Conservation (phyloP, 2,888 invertebrate species). For the Ashinkailepas kermadecensis region DNA sequence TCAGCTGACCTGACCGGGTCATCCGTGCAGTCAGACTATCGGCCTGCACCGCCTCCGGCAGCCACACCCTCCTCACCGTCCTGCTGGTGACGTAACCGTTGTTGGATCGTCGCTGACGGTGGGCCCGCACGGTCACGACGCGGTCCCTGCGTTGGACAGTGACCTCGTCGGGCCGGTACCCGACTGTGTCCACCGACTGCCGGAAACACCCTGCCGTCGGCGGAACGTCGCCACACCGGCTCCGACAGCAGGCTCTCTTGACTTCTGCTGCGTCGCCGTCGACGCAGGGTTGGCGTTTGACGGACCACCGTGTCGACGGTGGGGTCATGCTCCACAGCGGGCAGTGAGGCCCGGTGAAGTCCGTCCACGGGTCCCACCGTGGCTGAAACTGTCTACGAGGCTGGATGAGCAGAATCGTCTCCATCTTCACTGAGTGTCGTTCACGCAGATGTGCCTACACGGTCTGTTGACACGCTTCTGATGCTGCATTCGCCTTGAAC, state of each 20-base stretch:
- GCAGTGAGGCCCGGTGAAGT: not conserved
- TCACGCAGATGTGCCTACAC: too few relatives aligned
- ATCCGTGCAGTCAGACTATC: not conserved
- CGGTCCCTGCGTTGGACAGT: not conserved
- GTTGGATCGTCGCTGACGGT: not conserved
- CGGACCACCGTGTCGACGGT: not conserved
- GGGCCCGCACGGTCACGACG: not conserved
- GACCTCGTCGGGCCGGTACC: not conserved
- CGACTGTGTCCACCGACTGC: not conserved
- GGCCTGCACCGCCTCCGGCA: not conserved
- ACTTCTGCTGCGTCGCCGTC: not conserved
- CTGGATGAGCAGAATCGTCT: not conserved
- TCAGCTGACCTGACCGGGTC: not conserved
- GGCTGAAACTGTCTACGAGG: not conserved
- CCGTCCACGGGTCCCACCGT: not conserved
- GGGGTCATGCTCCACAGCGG: not conserved
- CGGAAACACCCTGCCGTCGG: not conserved
- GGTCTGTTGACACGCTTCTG: too few relatives aligned
- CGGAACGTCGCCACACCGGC: not conserved
- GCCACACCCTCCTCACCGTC: not conserved
- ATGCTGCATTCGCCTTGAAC: too few relatives aligned
- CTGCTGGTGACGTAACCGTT: not conserved
- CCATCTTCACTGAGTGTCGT: not conserved
- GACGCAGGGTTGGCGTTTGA: not conserved
- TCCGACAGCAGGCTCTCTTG: not conserved